Percentiles rank a stretch among this genome's conserved stretches.
These are phyloP conservation scores for Steinernema carpocapsae DNA, from an alignment of 2,888 invertebrate genomes.

Conservation along the genomic window DNA sequence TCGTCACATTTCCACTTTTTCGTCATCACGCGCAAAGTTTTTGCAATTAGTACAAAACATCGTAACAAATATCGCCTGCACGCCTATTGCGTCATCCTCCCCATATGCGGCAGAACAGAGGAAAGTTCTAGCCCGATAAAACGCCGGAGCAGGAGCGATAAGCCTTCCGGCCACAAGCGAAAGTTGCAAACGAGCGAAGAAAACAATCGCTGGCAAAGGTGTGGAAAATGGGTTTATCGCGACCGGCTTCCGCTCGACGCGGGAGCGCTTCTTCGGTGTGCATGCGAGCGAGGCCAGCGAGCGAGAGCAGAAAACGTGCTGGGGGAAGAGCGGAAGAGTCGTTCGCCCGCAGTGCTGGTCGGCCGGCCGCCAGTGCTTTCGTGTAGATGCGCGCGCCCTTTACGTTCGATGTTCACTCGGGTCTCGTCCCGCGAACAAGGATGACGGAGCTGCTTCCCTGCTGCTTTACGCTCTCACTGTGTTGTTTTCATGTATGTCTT, in stretches of 20 bases:
- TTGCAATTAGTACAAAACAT: too few species aligned
- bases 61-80: too few species aligned
- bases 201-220: conserved; percentile 14
- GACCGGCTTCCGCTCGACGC: conserved; percentile 17
- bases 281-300: background rate
- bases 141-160: background rate
- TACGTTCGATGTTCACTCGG: background rate
- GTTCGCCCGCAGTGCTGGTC: background rate
- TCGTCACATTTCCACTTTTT: too few species aligned
- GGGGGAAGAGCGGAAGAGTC: conserved; percentile 11
- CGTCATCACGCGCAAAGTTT: too few species aligned
- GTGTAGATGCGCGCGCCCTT: conserved; percentile 22
- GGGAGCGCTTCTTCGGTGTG: conserved; percentile 9
- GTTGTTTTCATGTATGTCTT: conserved; percentile 34
- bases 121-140: background rate
- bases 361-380: conserved; percentile 24
- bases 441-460: conserved; percentile 32
- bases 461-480: conserved; percentile 19
- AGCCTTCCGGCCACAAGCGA: conserved; percentile 2
- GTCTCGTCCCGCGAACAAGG: conserved; percentile 4
- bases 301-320: background rate
- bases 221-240: conserved; percentile 23
- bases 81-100: too few species aligned
- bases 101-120: too few species aligned
- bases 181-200: conserved; percentile 5